Percentiles rank a stretch among this genome's conserved stretches.
Evolutionary conservation across 2,888 invertebrate species (phyloP).

Genomic region (Drosophila setosimentum): DNA sequence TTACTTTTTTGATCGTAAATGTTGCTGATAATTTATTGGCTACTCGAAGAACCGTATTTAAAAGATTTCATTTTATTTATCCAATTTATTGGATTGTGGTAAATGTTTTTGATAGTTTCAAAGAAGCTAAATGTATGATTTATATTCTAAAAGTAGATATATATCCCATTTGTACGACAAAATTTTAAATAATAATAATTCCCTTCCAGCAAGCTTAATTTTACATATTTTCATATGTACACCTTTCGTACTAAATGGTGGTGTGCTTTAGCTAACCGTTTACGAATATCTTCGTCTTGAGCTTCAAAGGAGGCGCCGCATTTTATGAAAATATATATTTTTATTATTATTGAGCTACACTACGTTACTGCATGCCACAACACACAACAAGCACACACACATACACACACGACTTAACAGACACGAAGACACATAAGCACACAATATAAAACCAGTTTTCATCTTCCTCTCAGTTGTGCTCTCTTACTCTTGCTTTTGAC

Average conservation of each 20-base stretch:
- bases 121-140: not conserved
- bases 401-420: constrained; percentile 20
- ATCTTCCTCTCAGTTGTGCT: constrained; percentile 24
- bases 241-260: not conserved
- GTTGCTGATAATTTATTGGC: not conserved
- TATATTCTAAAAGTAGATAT: not conserved
- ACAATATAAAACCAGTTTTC: constrained; percentile 11
- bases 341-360: constrained; percentile 75
- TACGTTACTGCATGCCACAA: constrained; percentile 48
- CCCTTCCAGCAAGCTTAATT: not conserved
- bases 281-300: not conserved
- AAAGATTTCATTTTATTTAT: not conserved
- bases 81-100: not conserved
- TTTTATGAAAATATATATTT: constrained; percentile 75
- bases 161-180: not conserved
- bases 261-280: not conserved
- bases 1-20: not conserved
- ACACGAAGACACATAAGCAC: constrained; percentile 16
- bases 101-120: not conserved
- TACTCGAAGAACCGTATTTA: not conserved
- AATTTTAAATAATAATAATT: not conserved
- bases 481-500: constrained; percentile 25
- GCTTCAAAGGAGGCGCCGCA: constrained; percentile 50
- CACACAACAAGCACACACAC: constrained; percentile 30
- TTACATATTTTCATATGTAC: not conserved